Conservation (phyloP, 2,113 vertebrate genomes). For the Cichladusa arquata region DNA sequence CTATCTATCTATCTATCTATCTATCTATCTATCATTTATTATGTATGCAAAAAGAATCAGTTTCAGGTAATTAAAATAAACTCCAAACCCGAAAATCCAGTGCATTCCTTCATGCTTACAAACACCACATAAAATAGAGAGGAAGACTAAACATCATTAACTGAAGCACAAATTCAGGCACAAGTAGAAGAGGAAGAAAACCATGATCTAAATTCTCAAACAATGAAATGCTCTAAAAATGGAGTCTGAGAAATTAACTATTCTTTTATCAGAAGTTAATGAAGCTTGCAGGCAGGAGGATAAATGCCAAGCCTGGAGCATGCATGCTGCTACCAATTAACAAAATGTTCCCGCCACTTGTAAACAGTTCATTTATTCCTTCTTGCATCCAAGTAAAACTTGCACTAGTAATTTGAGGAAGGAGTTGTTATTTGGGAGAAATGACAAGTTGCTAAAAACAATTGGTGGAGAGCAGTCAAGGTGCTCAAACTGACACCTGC, state of each 20-base stretch:
- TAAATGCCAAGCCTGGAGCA: neutral
- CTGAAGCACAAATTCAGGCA: neutral
- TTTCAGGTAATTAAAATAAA: neutral
- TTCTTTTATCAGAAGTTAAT: constrained; percentile 23
- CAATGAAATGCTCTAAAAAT: neutral
- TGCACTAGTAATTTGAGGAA: neutral
- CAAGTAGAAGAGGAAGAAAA: constrained; percentile 20
- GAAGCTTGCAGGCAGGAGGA: constrained; percentile 21
- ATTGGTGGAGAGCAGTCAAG: neutral
- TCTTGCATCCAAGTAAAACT: neutral
- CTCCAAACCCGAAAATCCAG: neutral
- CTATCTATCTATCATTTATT: neutral
- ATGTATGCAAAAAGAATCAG: neutral
- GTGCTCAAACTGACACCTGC: neutral
- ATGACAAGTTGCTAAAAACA: neutral
- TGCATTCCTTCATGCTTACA: neutral
- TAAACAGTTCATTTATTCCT: neutral
- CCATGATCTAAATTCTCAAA: neutral
- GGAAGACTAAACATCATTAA: neutral
- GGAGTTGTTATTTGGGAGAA: neutral
- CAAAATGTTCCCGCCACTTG: neutral
- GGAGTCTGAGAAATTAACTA: constrained; percentile 13
- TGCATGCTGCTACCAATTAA: constrained; percentile 30
- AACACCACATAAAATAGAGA: neutral
- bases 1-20: too few relatives aligned